Percentiles rank a stretch among this genome's conserved stretches.
phyloP scores from a whole-genome alignment of 2,113 vertebrate species.

The Turdus rufiventris region DNA sequence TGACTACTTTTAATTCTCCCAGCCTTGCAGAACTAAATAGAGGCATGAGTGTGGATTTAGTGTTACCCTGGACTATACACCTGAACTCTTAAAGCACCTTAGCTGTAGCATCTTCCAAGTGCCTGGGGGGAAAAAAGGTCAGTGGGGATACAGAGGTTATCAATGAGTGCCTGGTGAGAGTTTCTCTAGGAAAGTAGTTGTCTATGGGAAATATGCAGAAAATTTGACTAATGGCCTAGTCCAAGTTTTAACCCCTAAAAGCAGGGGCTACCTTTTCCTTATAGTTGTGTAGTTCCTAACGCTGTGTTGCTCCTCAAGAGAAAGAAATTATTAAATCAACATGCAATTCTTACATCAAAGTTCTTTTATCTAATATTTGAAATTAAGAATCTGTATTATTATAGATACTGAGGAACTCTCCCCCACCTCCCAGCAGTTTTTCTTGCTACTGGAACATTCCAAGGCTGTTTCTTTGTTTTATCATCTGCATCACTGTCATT shows the following conservation, averaged over 20 bases:
- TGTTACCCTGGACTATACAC: neutral
- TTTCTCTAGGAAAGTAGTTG: neutral
- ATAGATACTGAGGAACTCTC: neutral
- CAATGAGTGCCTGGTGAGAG: neutral
- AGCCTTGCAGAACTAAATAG: neutral
- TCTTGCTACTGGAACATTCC: neutral
- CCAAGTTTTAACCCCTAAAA: neutral
- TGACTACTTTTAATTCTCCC: neutral
- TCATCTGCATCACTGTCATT: slow-evolving; percentile 16
- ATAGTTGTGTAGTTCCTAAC: neutral
- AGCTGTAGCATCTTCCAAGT: neutral
- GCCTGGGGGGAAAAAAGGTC: neutral
- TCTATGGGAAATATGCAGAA: neutral
- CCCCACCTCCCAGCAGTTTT: neutral
- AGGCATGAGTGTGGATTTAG: neutral
- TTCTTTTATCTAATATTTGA: neutral
- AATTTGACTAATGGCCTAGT: neutral
- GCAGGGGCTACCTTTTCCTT: neutral
- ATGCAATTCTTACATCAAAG: neutral
- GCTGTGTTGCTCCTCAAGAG: neutral
- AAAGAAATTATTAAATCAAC: neutral
- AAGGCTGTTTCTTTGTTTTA: slow-evolving; percentile 24
- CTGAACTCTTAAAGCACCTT: neutral
- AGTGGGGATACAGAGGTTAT: neutral
- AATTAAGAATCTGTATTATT: neutral